Evolutionary conservation across 2,888 invertebrate genomes (phyloP).

Genomic region (Synanthedon vespiformis): DNA sequence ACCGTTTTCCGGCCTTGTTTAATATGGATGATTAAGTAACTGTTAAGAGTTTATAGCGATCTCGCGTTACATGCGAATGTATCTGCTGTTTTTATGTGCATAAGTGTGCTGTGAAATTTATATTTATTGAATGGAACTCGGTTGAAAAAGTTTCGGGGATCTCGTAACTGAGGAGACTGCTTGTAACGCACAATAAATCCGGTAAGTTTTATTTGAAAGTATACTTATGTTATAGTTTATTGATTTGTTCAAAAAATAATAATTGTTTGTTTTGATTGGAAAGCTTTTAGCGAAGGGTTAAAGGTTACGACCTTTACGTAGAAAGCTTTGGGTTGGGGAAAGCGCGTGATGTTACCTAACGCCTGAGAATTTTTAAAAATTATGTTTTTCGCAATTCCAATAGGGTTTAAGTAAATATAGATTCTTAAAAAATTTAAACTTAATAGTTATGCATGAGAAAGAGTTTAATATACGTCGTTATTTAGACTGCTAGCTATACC

Average conservation of each 20-base stretch:
- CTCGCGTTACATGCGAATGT: slow-evolving; percentile 13
- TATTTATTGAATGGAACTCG: not conserved
- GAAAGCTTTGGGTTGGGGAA: slow-evolving; percentile 21
- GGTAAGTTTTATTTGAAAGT: slow-evolving; percentile 26
- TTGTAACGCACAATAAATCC: slow-evolving; percentile 17
- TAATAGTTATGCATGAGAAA: too few relatives aligned
- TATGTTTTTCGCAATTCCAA: too few relatives aligned
- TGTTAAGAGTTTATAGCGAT: slow-evolving; percentile 16
- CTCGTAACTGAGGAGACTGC: slow-evolving; percentile 6
- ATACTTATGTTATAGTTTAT: slow-evolving; percentile 6
- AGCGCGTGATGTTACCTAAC: slow-evolving; percentile 44
- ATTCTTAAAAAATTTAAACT: too few relatives aligned
- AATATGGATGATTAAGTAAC: slow-evolving; percentile 57
- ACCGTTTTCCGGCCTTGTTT: slow-evolving; percentile 22
- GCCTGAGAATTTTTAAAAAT: not conserved
- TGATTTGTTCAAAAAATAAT: slow-evolving; percentile 26
- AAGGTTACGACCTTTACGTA: slow-evolving; percentile 47
- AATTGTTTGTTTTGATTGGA: slow-evolving; percentile 44
- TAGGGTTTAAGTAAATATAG: too few relatives aligned
- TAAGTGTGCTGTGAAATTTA: slow-evolving; percentile 14
- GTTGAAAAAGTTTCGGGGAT: not conserved
- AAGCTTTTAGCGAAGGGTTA: slow-evolving; percentile 26
- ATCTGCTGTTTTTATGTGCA: slow-evolving; percentile 8
- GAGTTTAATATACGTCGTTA: too few relatives aligned
- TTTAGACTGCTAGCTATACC: too few relatives aligned